Evolutionary conservation across 2,888 invertebrate species (phyloP).

Genomic region (Oeneis ivallda): DNA sequence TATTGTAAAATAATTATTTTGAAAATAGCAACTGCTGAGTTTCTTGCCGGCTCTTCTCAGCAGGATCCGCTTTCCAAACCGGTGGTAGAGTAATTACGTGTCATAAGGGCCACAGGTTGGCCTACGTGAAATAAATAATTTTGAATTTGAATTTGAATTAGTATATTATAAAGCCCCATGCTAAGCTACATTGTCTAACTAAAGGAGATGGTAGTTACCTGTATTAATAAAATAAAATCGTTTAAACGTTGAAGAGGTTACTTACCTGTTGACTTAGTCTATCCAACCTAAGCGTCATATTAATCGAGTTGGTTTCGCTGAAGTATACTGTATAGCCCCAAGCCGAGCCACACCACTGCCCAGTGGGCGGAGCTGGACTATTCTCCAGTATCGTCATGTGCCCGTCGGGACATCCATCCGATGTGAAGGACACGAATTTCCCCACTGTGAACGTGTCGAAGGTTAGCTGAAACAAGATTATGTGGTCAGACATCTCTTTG

Average conservation of each 20-base stretch:
- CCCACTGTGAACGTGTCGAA: slow-evolving; percentile 93
- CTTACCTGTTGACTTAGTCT: slow-evolving; percentile 88
- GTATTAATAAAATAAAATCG: too few relatives aligned
- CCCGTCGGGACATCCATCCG: slow-evolving; percentile 91
- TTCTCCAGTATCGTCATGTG: slow-evolving; percentile 89
- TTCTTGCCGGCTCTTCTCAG: too few relatives aligned
- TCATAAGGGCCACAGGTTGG: too few relatives aligned
- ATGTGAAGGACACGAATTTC: slow-evolving; percentile 88
- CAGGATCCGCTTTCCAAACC: too few relatives aligned
- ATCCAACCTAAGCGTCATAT: slow-evolving; percentile 87
- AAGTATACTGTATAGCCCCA: slow-evolving; percentile 93
- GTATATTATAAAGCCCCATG: too few relatives aligned
- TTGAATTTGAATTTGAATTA: too few relatives aligned
- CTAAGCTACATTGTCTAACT: too few relatives aligned
- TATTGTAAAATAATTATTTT: too few relatives aligned
- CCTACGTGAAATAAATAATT: too few relatives aligned
- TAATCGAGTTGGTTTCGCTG: slow-evolving; percentile 90
- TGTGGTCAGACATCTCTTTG: slow-evolving; percentile 25
- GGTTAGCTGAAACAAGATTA: slow-evolving; percentile 84
- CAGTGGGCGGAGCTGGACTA: slow-evolving; percentile 86
- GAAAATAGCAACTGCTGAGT: too few relatives aligned
- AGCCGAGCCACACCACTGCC: slow-evolving; percentile 92
- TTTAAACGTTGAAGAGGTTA: slow-evolving; percentile 70
- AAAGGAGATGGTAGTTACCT: too few relatives aligned
- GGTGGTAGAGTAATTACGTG: too few relatives aligned